phyloP scores from a whole-genome alignment of 2,888 invertebrate genomes.

The Cistogaster globosa region DNA sequence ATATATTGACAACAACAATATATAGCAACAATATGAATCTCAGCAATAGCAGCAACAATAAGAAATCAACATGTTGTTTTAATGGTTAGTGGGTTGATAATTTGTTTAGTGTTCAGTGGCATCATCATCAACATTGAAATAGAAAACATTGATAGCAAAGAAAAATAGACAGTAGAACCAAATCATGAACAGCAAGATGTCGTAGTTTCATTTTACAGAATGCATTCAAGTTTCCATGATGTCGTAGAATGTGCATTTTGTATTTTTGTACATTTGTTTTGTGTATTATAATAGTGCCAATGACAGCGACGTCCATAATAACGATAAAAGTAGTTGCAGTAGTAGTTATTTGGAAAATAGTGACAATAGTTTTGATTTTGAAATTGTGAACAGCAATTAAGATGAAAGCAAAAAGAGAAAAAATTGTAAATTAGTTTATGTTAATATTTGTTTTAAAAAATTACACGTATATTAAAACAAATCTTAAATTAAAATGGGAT shows the following conservation, averaged over 20 bases:
- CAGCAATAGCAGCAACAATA: slow-evolving; percentile 36
- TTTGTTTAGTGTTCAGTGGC: slow-evolving; percentile 38
- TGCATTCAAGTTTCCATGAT: slow-evolving; percentile 59
- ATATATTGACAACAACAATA: slow-evolving; percentile 19
- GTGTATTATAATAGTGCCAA: slow-evolving; percentile 20
- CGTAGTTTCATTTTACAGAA: slow-evolving; percentile 57
- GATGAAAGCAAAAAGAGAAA: slow-evolving; percentile 43
- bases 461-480: too few relatives aligned
- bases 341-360: slow-evolving; percentile 33
- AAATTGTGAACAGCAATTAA: slow-evolving; percentile 61
- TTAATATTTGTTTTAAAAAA: not conserved
- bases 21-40: slow-evolving; percentile 35
- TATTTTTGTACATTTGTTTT: not conserved
- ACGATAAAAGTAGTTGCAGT: slow-evolving; percentile 31
- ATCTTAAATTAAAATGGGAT: too few relatives aligned
- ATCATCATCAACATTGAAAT: slow-evolving; percentile 14
- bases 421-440: slow-evolving; percentile 53
- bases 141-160: slow-evolving; percentile 33
- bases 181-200: slow-evolving; percentile 5
- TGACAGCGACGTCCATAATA: slow-evolving; percentile 33
- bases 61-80: slow-evolving; percentile 41
- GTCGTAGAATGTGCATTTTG: slow-evolving; percentile 44
- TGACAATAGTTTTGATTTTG: slow-evolving; percentile 42
- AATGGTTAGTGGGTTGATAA: slow-evolving; percentile 21
- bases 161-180: too few relatives aligned